phyloP scores from a whole-genome alignment of 2,888 invertebrate genomes.

The Bombylius major region DNA sequence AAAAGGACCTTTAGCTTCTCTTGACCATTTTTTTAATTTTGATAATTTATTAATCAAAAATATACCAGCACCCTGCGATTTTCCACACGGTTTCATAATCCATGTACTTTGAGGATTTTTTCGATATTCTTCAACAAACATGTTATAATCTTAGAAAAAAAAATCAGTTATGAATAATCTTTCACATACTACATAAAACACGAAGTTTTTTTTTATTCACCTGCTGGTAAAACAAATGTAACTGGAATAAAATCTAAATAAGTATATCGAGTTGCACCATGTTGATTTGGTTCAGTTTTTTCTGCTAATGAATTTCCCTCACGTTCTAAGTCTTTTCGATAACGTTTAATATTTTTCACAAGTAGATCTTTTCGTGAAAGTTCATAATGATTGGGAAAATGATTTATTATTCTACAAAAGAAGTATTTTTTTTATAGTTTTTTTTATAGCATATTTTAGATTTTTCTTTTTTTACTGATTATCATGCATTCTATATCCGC shows the following conservation, averaged over 20 bases:
- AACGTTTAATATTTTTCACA: constrained; percentile 91
- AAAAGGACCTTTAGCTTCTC: constrained; percentile 74
- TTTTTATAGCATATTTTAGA: too few relatives aligned
- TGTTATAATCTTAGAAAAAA: constrained; percentile 64
- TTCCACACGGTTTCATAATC: constrained; percentile 96
- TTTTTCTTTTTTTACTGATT: constrained; percentile 70
- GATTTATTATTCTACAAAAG: constrained; percentile 66
- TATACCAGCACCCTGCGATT: constrained; percentile 90
- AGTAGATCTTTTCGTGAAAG: constrained; percentile 89
- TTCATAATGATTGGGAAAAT: constrained; percentile 94
- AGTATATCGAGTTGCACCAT: constrained; percentile 59
- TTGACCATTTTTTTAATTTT: constrained; percentile 81
- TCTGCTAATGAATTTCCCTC: constrained; percentile 80
- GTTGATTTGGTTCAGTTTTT: constrained; percentile 42
- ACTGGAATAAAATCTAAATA: constrained; percentile 86
- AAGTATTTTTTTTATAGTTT: background rate
- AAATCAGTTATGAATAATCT: background rate
- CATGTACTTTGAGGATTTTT: constrained; percentile 90
- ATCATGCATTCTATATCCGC: constrained; percentile 82
- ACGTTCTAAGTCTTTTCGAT: constrained; percentile 82
- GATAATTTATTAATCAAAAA: constrained; percentile 91
- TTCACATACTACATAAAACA: too few relatives aligned
- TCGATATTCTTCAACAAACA: constrained; percentile 93
- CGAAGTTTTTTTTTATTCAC: constrained; percentile 20
- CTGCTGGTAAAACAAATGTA: constrained; percentile 83